These are phyloP conservation scores for Patella vulgata DNA, from an alignment of 1,140 invertebrate species.

Conservation along the genomic window DNA sequence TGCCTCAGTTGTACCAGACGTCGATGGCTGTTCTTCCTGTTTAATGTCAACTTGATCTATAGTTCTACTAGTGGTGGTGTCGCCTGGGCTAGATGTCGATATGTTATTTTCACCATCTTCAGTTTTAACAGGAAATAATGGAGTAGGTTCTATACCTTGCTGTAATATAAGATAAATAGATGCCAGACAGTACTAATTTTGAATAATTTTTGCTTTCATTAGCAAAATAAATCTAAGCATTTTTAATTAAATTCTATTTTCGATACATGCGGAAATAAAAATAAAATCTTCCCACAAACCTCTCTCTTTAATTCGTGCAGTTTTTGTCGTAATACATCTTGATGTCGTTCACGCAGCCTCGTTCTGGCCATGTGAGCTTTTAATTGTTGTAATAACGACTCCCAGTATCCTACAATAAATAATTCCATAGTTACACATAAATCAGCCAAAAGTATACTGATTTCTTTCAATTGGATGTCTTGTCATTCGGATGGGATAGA, in stretches of 20 bases:
- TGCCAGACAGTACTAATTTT: too few species aligned
- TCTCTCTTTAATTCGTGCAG: constrained; percentile 87
- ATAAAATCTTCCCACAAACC: too few species aligned
- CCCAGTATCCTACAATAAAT: constrained; percentile 86
- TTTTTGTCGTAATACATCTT: constrained; percentile 90
- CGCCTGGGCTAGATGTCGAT: neutral
- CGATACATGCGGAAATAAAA: too few species aligned
- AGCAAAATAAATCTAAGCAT: too few species aligned
- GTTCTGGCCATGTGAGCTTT: constrained; percentile 96
- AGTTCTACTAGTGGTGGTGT: neutral
- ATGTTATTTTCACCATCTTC: constrained; percentile 7
- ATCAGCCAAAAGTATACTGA: neutral
- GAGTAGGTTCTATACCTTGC: constrained; percentile 60
- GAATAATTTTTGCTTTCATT: too few species aligned
- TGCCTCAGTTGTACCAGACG: too few species aligned
- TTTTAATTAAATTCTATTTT: too few species aligned
- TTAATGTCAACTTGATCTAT: constrained; percentile 1
- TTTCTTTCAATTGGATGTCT: neutral
- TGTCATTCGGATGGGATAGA: too few species aligned
- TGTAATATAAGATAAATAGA: constrained; percentile 25
- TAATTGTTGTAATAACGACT: constrained; percentile 89
- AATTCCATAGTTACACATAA: too few species aligned
- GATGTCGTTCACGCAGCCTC: constrained; percentile 89
- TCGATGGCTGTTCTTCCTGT: constrained; percentile 23
- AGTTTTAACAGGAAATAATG: constrained; percentile 52